Conservation (phyloP, 2,888 invertebrate genomes). For the Hipparchia semele region DNA sequence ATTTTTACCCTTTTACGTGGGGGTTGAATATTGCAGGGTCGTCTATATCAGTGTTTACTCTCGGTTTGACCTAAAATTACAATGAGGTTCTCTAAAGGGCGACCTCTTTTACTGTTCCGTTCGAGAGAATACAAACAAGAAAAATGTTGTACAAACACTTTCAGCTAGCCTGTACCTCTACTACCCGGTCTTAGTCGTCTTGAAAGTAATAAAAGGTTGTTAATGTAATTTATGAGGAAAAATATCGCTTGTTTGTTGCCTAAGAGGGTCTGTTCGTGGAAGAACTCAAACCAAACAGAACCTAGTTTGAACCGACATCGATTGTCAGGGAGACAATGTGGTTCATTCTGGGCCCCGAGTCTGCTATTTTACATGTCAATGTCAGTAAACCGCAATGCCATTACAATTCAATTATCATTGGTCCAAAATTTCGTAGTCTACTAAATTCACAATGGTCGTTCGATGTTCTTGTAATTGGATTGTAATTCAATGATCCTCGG, state of each 20-base stretch:
- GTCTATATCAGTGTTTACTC: slow-evolving; percentile 32
- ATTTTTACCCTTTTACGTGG: slow-evolving; percentile 17
- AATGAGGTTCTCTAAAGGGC: slow-evolving; percentile 46
- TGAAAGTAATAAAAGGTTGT: background rate
- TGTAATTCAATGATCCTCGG: too few species aligned
- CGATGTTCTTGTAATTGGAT: too few species aligned
- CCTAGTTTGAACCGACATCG: background rate
- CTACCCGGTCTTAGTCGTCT: background rate
- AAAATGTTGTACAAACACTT: slow-evolving; percentile 13
- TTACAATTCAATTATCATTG: too few species aligned
- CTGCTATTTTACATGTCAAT: too few species aligned
- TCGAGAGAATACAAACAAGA: slow-evolving; percentile 19
- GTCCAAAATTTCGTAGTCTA: too few species aligned
- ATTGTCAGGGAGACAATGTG: background rate
- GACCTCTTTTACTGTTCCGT: slow-evolving; percentile 25
- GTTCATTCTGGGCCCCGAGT: too few species aligned
- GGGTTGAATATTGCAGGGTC: slow-evolving; percentile 24
- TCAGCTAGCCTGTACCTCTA: background rate
- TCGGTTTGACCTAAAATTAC: slow-evolving; percentile 52
- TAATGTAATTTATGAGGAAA: background rate
- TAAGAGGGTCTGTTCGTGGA: background rate
- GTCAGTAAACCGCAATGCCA: too few species aligned
- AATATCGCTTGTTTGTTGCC: background rate
- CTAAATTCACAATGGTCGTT: too few species aligned
- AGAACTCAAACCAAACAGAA: background rate